A percentile compares a stretch with the other conserved stretches of the same genome.
Evolutionary conservation across 2,113 vertebrate genomes (phyloP).

Genomic region (Blennius ocellaris): DNA sequence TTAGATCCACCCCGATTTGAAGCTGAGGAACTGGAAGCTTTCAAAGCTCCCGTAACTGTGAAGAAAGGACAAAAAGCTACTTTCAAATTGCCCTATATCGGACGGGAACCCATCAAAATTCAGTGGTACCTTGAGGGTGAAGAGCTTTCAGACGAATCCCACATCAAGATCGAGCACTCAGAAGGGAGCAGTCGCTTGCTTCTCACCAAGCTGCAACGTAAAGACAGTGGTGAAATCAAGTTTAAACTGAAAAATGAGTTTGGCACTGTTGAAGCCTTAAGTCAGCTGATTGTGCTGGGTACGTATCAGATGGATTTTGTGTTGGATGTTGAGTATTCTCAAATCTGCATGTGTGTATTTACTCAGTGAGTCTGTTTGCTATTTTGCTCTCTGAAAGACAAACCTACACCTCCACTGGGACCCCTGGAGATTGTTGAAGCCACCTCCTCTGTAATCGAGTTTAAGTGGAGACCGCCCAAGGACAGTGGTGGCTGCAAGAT

Average conservation of each 20-base stretch:
- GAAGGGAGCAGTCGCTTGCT: slow-evolving; percentile 79
- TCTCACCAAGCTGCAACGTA: slow-evolving; percentile 84
- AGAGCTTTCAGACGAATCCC: slow-evolving; percentile 78
- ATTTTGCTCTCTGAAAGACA: slow-evolving; percentile 75
- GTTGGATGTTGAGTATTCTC: too few species aligned
- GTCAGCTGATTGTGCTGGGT: slow-evolving; percentile 87
- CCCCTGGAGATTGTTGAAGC: slow-evolving; percentile 87
- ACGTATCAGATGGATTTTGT: slow-evolving; percentile 39
- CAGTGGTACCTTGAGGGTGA: slow-evolving; percentile 88
- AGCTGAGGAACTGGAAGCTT: slow-evolving; percentile 77
- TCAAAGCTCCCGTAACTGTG: slow-evolving; percentile 81
- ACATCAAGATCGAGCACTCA: slow-evolving; percentile 80
- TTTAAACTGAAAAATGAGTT: slow-evolving; percentile 89
- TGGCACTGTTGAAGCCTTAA: slow-evolving; percentile 80
- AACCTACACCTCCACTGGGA: slow-evolving; percentile 88
- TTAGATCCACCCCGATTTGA: slow-evolving; percentile 89
- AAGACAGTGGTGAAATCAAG: slow-evolving; percentile 89
- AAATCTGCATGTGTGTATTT: neutral
- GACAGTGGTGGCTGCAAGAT: slow-evolving; percentile 89
- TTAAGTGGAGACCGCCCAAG: slow-evolving; percentile 88
- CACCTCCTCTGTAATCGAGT: slow-evolving; percentile 75
- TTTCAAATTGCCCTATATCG: slow-evolving; percentile 85
- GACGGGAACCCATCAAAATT: slow-evolving; percentile 84
- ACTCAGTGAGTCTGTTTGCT: neutral
- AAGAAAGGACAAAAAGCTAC: slow-evolving; percentile 86